phyloP scores from a whole-genome alignment of 2,888 invertebrate genomes.

The Coelinius sp. region DNA sequence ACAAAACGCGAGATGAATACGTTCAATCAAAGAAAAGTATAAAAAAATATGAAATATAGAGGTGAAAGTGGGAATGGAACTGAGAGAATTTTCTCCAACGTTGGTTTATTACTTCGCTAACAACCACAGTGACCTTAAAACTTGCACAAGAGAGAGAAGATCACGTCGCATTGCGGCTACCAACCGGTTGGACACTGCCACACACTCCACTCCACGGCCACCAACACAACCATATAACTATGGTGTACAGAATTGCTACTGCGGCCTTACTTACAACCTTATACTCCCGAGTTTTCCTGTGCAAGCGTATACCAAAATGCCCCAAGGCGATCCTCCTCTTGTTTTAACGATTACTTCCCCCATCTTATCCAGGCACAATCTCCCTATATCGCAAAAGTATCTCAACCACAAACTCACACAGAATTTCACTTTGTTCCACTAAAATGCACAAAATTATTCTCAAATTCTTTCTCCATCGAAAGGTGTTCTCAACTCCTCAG shows the following conservation, averaged over 20 bases:
- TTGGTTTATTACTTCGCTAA: conserved; percentile 66
- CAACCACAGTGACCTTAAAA: conserved; percentile 61
- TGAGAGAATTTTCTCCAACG: conserved; percentile 49
- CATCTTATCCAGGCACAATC: neutral
- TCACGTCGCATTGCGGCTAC: conserved; percentile 61
- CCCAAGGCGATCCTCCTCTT: conserved; percentile 16
- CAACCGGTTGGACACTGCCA: conserved; percentile 48
- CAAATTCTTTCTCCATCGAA: neutral
- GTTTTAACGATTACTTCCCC: conserved; percentile 26
- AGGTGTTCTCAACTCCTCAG: neutral
- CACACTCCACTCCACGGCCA: conserved; percentile 41
- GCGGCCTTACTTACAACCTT: conserved; percentile 50
- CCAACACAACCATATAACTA: conserved; percentile 54
- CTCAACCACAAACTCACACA: neutral
- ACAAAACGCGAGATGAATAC: neutral
- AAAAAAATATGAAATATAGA: neutral
- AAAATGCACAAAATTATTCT: neutral
- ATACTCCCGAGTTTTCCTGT: conserved; percentile 17
- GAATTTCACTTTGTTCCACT: neutral
- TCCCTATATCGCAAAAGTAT: neutral
- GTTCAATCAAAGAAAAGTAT: neutral
- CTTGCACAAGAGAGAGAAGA: conserved; percentile 51
- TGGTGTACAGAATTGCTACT: conserved; percentile 61
- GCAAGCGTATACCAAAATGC: conserved; percentile 28
- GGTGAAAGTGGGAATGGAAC: conserved; percentile 26